A percentile compares a stretch with the other conserved stretches of the same genome.
These are phyloP conservation scores for Caloenas nicobarica DNA, from an alignment of 2,113 vertebrate genomes.

Conservation along the genomic window DNA sequence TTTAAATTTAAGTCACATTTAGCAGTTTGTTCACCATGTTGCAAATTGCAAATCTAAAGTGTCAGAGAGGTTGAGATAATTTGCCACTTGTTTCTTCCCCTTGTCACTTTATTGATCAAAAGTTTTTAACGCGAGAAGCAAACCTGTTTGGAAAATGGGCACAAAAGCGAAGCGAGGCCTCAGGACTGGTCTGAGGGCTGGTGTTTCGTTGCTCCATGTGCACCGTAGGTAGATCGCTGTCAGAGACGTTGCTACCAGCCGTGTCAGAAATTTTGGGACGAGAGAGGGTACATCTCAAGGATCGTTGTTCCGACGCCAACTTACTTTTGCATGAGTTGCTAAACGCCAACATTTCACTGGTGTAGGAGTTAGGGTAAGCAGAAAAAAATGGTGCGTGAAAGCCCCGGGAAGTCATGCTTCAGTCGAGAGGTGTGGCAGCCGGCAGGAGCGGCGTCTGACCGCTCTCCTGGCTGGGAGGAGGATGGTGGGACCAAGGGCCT, in stretches of 20 bases:
- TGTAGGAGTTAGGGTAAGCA: not conserved
- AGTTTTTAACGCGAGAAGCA: not conserved
- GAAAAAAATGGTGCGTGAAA: not conserved
- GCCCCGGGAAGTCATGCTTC: not conserved
- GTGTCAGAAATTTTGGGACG: not conserved
- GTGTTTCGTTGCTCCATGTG: not conserved
- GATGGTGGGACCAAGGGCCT: not conserved
- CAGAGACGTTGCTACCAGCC: rapidly evolving
- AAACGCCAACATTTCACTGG: not conserved
- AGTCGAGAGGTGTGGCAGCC: not conserved
- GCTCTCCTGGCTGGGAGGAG: not conserved
- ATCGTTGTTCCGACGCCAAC: not conserved
- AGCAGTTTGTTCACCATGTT: not conserved
- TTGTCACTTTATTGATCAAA: not conserved
- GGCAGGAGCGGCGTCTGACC: not conserved
- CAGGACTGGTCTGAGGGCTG: not conserved
- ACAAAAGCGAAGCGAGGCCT: not conserved
- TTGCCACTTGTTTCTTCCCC: not conserved
- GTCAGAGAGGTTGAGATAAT: not conserved
- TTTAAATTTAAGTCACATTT: not conserved
- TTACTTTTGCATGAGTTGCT: not conserved
- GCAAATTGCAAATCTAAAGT: not conserved
- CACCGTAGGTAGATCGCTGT: not conserved
- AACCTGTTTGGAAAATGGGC: not conserved
- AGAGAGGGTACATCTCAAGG: not conserved